These are phyloP conservation scores for Rhinophrynus dorsalis DNA, from an alignment of 2,797 vertebrate species.

Conservation along the genomic window DNA sequence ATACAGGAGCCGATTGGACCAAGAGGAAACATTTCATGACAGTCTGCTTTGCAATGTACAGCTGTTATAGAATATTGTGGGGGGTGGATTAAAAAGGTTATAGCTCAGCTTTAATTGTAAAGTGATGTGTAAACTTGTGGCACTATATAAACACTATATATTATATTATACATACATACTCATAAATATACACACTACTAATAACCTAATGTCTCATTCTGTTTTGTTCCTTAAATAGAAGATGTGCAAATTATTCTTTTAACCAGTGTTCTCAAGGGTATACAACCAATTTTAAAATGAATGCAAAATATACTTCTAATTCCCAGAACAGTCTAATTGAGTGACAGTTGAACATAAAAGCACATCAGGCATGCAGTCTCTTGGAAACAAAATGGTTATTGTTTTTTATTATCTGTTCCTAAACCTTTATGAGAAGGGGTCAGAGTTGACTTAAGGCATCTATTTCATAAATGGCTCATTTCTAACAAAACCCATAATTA, in stretches of 20 bases:
- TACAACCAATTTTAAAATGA: not conserved
- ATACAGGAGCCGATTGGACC: no score
- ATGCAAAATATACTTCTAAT: slow-evolving; percentile 66
- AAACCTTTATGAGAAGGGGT: slow-evolving; percentile 68
- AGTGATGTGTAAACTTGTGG: no score
- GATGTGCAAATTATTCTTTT: not conserved
- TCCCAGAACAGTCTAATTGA: slow-evolving; percentile 66
- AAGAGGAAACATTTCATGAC: no score
- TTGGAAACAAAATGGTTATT: slow-evolving; percentile 65
- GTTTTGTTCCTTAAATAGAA: not conserved
- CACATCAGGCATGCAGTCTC: slow-evolving; percentile 68
- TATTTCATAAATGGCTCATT: slow-evolving; percentile 68
- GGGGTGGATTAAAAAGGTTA: no score
- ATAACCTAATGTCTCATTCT: not conserved
- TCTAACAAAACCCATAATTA: slow-evolving; percentile 64
- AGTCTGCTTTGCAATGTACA: no score
- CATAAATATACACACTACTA: no score
- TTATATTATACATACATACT: no score
- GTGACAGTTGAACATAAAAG: slow-evolving; percentile 73
- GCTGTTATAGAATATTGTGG: no score
- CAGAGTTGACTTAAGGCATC: slow-evolving; percentile 67
- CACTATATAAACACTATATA: no score
- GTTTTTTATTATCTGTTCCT: slow-evolving; percentile 66
- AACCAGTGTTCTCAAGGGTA: not conserved
- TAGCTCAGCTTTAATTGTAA: no score